Base-by-base conservation (phyloP, 2,888 invertebrate species). In the Drosophila mimica region DNA sequence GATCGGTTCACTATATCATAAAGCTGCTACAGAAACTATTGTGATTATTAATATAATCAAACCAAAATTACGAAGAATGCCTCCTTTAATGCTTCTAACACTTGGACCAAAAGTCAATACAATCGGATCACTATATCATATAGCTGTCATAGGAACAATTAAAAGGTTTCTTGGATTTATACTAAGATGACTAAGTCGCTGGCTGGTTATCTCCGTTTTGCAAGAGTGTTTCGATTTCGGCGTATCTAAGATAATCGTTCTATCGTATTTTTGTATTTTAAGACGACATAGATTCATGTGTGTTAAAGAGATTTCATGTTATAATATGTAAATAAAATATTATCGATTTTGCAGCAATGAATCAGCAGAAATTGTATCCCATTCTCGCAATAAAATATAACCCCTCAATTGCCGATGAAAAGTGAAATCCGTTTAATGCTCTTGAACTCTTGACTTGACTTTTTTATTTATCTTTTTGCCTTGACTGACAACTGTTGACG, bases 401-500 rank as follows among this genome's bases (percentile, higher is more conserved):
- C 46, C 15, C 8, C 46, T 8, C 46, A 46, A 46, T 30, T 51
- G 51, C n/a, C 28, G 17, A 31, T 51, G n/a, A 20, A 31, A 53
- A 38, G 20, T 30, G 15, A 31, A 63, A 46, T 63, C 17, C 43
- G 31, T 31, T 64, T 36, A 54, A 48, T 48, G 0, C 46, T n/a
- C 20, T 36, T 46, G 40, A 60, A 36, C 15, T 28, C 28, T 57
- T 40, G 34, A 36, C 52, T 53, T 53, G 36, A 15, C 30, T 53
- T 54, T 34, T 28, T 9, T 46, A 36, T 6, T 33, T 25, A n/a
- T 31, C 38, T 38, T 4, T 4, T 5, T 20, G 4, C 7, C 40
- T 34, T 54, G n/a, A 65, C 53, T 64, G 66, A 48, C 66, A 38
- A 67, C 53, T 33, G 46, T 48, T 64, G 65, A 54, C 48, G 38